Conservation (phyloP, 2,888 invertebrate species). For the Cremastobaeus sp. region DNA sequence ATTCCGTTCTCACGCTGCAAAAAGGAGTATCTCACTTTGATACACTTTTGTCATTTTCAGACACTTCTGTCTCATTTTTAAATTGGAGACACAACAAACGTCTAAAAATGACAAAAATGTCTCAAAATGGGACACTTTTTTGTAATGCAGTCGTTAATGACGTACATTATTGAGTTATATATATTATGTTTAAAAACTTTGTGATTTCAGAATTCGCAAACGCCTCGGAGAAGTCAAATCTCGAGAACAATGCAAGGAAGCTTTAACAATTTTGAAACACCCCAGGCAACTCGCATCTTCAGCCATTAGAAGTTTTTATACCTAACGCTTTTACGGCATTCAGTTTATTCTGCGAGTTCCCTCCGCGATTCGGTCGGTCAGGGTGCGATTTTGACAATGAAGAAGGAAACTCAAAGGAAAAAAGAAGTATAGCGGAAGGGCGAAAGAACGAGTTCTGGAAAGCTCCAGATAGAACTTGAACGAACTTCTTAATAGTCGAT, state of each 20-base stretch:
- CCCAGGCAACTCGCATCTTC: slow-evolving; percentile 44
- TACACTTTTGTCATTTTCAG: no score
- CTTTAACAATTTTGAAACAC: slow-evolving; percentile 58
- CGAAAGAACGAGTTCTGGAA: slow-evolving; percentile 33
- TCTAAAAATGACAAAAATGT: no score
- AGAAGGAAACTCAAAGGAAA: slow-evolving; percentile 41
- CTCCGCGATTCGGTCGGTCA: slow-evolving; percentile 46
- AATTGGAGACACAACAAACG: no score
- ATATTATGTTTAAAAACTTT: not conserved
- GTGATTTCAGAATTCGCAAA: slow-evolving; percentile 9
- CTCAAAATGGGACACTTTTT: no score
- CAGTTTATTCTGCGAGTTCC: slow-evolving; percentile 47
- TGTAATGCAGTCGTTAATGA: no score
- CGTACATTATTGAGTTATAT: no score
- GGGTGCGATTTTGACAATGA: slow-evolving; percentile 52
- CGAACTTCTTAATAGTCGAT: slow-evolving; percentile 51
- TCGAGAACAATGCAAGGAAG: slow-evolving; percentile 33
- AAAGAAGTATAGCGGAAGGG: slow-evolving; percentile 17
- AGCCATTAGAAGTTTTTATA: slow-evolving; percentile 54
- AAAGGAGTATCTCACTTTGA: no score
- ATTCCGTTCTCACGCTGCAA: no score
- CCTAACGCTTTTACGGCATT: slow-evolving; percentile 47
- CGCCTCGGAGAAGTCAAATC: slow-evolving; percentile 17
- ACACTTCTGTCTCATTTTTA: no score
- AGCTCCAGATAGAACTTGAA: slow-evolving; percentile 35